Evolutionary conservation across 2,888 invertebrate genomes (phyloP), one percentile per base, ranked within the genome.

Genomic region (Pammene fasciana): DNA sequence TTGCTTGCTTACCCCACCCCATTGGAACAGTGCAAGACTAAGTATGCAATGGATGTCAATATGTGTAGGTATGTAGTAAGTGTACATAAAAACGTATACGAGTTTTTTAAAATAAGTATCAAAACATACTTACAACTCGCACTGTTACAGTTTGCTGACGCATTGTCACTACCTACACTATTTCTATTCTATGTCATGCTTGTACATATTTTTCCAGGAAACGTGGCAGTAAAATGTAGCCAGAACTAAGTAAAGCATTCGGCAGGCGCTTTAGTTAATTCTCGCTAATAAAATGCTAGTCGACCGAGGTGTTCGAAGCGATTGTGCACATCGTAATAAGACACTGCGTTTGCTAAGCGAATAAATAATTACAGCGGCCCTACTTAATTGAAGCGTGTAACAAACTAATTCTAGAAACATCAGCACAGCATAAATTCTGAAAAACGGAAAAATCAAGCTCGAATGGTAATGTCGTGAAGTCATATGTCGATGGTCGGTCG

Each of bases 341-440:
- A 78, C 78, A 77, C 81, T 79, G 81, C 82, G 77, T 78, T 78
- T 72, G 79, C 81, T 80, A 83, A 79, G 82, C 83, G 77, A 83
- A 73, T 76, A 75, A 78, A 80, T 81, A 82, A 82, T 80, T 80
- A 86, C 83, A 86, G 82, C 85, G 77, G 73, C 81, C 82, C 82
- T 84, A 82, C 72, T 73, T 76, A 75, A 80, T 78, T 75, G 78
- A 88, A 87, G 87, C 88, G 81, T 54, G 79, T 72, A 83, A 82
- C 80, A 79, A 78, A 70, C 80, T 83, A 85, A 82, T 73, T 83
- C 82, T 85, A 83, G 80, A 80, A 81, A 78, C 80, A 86, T 81
- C 85, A 86, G 87, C 88, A 84, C 85, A 86, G 86, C 86, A 76
- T 80, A 83, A 80, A 61, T 79, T 84, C 79, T 80, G 79, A 80